These are phyloP conservation scores for Drosophila setifemur DNA, from an alignment of 1,140 invertebrate genomes.

Conservation along the genomic window DNA sequence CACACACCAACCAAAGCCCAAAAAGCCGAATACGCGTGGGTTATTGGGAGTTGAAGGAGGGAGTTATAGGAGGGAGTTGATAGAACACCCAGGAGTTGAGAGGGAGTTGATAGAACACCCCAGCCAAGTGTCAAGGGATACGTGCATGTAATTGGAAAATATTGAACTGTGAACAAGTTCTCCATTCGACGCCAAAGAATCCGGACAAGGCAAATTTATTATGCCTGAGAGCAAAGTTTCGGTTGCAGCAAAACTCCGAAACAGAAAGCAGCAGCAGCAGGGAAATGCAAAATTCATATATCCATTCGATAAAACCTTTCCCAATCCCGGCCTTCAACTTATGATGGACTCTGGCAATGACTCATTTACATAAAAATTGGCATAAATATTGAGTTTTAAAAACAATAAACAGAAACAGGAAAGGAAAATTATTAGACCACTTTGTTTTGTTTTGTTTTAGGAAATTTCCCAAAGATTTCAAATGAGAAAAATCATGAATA, in stretches of 20 bases:
- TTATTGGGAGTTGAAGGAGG: neutral
- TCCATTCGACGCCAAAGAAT: constrained; percentile 29
- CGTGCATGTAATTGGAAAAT: constrained; percentile 75
- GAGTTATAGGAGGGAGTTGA: neutral
- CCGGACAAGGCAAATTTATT: constrained; percentile 47
- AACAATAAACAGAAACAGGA: neutral
- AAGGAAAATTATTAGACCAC: neutral
- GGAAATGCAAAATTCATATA: constrained; percentile 19
- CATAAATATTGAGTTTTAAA: too few species aligned
- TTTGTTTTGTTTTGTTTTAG: too few species aligned
- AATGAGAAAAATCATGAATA: too few species aligned
- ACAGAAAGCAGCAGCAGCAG: constrained; percentile 11
- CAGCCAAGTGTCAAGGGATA: constrained; percentile 38
- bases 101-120: neutral
- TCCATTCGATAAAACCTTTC: neutral
- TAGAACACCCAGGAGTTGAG: neutral
- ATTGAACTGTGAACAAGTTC: constrained; percentile 61
- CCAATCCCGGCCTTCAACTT: constrained; percentile 1
- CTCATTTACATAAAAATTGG: neutral
- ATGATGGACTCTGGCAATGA: too few species aligned
- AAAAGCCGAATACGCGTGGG: constrained; percentile 12
- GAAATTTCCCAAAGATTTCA: too few species aligned
- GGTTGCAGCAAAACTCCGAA: constrained; percentile 9
- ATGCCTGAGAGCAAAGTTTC: constrained; percentile 25
- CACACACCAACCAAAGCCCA: constrained; percentile 13